These are phyloP conservation scores for Pyralis farinalis DNA, from an alignment of 2,888 invertebrate genomes.

Conservation along the genomic window DNA sequence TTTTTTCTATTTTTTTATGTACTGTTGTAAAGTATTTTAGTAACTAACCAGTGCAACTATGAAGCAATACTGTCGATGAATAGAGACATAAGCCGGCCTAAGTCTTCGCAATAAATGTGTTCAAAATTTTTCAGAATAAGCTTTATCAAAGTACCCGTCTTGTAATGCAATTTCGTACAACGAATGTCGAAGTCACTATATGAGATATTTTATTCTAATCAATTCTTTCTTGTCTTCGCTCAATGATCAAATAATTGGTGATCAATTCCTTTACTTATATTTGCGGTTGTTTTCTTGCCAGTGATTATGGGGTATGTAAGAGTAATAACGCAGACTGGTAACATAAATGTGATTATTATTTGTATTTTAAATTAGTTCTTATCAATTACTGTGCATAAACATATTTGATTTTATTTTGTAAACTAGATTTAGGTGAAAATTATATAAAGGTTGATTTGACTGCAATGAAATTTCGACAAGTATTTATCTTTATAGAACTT, in stretches of 20 bases:
- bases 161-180: conserved; percentile 36
- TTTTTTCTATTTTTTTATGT: conserved; percentile 32
- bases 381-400: conserved; percentile 6
- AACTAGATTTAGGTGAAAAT: conserved; percentile 3
- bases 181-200: conserved; percentile 36
- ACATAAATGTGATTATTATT: conserved; percentile 6
- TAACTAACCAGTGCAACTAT: conserved; percentile 11
- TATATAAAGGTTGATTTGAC: conserved; percentile 2
- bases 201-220: conserved; percentile 28
- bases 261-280: not conserved
- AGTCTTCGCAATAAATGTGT: conserved; percentile 13
- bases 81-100: conserved; percentile 19
- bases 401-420: conserved; percentile 1
- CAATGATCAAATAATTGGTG: not conserved
- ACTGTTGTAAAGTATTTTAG: conserved; percentile 31
- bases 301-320: not conserved
- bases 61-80: conserved; percentile 1
- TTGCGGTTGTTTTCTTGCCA: not conserved
- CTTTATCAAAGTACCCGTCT: conserved; percentile 41
- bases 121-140: conserved; percentile 19
- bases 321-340: conserved; percentile 1
- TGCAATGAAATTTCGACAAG: conserved; percentile 3
- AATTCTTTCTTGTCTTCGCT: not conserved
- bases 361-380: conserved; percentile 5
- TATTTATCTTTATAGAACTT: not conserved